A percentile compares a stretch with the other conserved stretches of the same genome.
Evolutionary conservation across 2,888 invertebrate genomes (phyloP).

Genomic region (Yponomeuta cagnagella): DNA sequence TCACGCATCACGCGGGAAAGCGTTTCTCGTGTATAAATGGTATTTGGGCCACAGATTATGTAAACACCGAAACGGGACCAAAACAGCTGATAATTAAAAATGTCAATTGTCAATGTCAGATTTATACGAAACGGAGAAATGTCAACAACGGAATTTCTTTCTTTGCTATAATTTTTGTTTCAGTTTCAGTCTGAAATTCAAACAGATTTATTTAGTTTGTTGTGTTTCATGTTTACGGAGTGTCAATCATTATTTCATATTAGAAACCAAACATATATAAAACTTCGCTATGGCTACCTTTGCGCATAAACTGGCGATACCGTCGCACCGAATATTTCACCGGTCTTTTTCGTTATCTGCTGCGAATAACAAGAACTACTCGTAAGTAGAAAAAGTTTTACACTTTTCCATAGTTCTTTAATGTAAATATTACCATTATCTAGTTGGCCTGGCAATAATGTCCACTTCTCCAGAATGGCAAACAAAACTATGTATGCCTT

Average conservation of each 20-base stretch:
- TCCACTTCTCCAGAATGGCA: neutral
- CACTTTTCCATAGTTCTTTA: neutral
- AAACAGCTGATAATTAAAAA: no score
- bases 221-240: neutral
- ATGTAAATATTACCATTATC: neutral
- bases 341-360: conserved; percentile 1
- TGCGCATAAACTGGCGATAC: neutral
- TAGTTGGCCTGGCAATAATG: neutral
- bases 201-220: neutral
- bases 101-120: no score
- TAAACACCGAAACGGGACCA: no score
- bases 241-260: neutral
- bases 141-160: no score
- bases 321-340: neutral
- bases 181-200: neutral
- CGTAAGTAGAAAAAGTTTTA: neutral
- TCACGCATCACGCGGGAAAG: no score
- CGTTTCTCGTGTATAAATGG: no score
- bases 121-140: no score
- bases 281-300: neutral
- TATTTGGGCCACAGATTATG: no score
- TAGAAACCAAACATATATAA: conserved; percentile 4
- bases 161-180: no score
- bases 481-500: neutral
- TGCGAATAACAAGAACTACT: conserved; percentile 5